Base-by-base conservation (phyloP, 2,797 vertebrate species). In the Enteromius argenteus region DNA sequence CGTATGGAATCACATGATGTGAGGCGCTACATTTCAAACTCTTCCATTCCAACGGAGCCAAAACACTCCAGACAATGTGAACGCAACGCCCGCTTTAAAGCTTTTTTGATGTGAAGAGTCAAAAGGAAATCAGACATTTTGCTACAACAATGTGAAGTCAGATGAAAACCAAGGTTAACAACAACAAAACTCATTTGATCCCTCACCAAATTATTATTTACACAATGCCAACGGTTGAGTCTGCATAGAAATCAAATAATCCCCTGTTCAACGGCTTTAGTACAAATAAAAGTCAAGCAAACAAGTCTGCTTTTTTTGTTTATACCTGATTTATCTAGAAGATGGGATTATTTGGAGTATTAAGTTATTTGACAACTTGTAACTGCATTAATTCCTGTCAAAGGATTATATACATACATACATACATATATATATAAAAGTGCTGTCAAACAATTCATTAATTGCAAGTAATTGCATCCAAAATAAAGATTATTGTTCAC, bases 31-130 rank as follows among this genome's bases (percentile, higher is more conserved):
- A 32, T 32, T 64, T 32, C 14, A n/a, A 37, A 78, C 44, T 1
- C 15, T 49, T 69, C 15, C 15, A 9, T 58, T 69, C 53, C 35
- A 58, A 76, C 21, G 32, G 51, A 75, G 58, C 32, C 21, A 17
- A 39, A 80, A 62, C 64, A 71, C 51, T 81, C 30, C 21, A 58
- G 14, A 75, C 32, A 14, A n/a, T 27, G 74, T 27, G 39, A 64
- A 46, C 3, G 6, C 46, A n/a, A 13, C 30, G 15, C 11, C 10
- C 15, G 2, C 44, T 30, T 35, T 21, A 32, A 74, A 32, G 71
- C 58, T 30, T 79, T 30, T 68, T 23, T 56, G 7, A 79, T 5
- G 32, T 27, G 27, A 53, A 0, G 9, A 15, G 10, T 19, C 15
- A 9, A 39, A 77, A 58, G 73, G 7, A 58, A 58, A 77, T 39